Evolutionary conservation across 1,140 invertebrate species (phyloP).

Genomic region (Nasonia longicornis): DNA sequence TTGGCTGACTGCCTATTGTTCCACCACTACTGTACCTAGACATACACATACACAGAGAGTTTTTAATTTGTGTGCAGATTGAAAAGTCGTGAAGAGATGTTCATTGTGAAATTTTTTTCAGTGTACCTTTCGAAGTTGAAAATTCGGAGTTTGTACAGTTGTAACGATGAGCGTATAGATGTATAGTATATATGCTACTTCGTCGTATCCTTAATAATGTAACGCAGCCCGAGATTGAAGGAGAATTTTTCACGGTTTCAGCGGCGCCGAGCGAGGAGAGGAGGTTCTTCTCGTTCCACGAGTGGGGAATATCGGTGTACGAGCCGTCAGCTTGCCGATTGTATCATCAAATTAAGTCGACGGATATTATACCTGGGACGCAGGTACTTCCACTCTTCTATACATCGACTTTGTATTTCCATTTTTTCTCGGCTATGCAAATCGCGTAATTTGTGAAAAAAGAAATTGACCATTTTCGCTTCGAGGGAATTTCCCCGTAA

Average conservation of each 20-base stretch:
- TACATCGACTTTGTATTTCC: not conserved
- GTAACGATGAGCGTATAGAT: no score
- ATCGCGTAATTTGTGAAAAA: not conserved
- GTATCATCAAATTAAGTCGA: slow-evolving; percentile 79
- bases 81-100: not conserved
- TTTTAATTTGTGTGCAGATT: not conserved
- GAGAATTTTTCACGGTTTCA: slow-evolving; percentile 54
- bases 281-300: slow-evolving; percentile 83
- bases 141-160: no score
- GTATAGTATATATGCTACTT: no score
- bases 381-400: slow-evolving; percentile 67
- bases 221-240: no score
- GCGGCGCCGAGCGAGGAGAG: slow-evolving; percentile 75
- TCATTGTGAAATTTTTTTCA: no score
- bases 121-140: no score
- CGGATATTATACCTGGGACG: slow-evolving; percentile 81
- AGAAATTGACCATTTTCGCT: not conserved
- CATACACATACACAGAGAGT: not conserved
- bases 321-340: slow-evolving; percentile 81
- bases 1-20: slow-evolving; percentile 14
- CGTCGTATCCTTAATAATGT: no score
- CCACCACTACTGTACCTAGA: not conserved
- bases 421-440: slow-evolving; percentile 1
- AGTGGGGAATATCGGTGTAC: slow-evolving; percentile 82
- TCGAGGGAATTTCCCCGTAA: not conserved